Base-by-base conservation (phyloP, 2,113 vertebrate species). In the Chaenocephalus aceratus region DNA sequence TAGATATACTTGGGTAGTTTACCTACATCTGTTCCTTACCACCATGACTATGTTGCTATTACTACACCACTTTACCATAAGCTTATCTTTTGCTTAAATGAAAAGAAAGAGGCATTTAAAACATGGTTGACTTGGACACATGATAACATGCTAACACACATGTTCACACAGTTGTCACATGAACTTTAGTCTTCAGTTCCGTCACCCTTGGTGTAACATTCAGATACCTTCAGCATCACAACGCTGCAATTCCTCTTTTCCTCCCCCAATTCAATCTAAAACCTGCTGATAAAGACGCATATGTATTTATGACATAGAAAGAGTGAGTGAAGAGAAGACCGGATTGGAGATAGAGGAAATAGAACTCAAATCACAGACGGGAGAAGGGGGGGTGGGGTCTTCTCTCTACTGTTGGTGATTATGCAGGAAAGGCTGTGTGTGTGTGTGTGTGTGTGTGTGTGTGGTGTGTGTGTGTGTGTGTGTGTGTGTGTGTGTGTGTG, bases 211-310 rank as follows among this genome's bases (percentile, higher is more conserved):
- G 34, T 61, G 83, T 80, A 10, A 70, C 79, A 60, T 76, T 84
- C 58, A 34, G 34, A 26, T 23, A 73, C 66, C 21, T 21, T 15
- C 11, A 75, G 5, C 36, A 49, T 13, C 10, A 16, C 21, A 75
- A 51, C 52, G 13, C 34, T 51, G 30, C 57, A 21, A 2, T 72
- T 88, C 80, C 21, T 51, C 56, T 57, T 45, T 77, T 60, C 67
- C 61, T 61, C 34, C 44, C 52, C 21, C 30, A 8, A 16, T 84
- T 82, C 63, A 18, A 74, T 56, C 41, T 30, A 41, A 62, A 82
- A 63, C 0, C 41, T 49, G 56, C 78, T 71, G 86, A 90, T 92
- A 79, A 81, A 46, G 13, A 80, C 5, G 0, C 18, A 34, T 34
- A 41, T 41, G 36, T 41, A 41, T 41, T 7, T 41, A 41, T 1